Evolutionary conservation across 2,113 vertebrate genomes (phyloP).

Genomic region (Chaetodon trifascialis): DNA sequence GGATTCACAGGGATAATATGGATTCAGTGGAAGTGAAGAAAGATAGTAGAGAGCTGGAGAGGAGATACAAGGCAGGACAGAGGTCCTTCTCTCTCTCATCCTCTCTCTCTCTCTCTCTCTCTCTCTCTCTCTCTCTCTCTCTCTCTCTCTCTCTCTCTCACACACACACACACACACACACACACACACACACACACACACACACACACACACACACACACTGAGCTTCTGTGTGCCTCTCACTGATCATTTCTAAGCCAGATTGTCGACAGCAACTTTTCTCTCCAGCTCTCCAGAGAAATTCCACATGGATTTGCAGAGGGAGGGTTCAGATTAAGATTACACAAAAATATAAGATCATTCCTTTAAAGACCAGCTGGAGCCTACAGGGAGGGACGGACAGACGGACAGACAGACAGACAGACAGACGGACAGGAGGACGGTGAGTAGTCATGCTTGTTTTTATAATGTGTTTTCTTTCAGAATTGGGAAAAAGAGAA

Average conservation of each 20-base stretch:
- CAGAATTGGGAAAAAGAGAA: background rate
- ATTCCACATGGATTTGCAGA: slow-evolving; percentile 9
- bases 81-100: background rate
- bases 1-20: background rate
- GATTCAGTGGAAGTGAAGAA: background rate
- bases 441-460: slow-evolving; percentile 12
- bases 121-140: background rate
- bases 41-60: background rate
- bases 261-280: slow-evolving; percentile 25
- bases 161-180: background rate
- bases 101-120: background rate
- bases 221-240: background rate
- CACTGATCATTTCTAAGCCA: slow-evolving; percentile 36
- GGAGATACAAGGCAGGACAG: background rate
- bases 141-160: no score
- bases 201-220: background rate
- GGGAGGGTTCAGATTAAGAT: slow-evolving; percentile 6
- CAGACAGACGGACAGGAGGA: background rate
- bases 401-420: background rate
- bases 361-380: background rate
- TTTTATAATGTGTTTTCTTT: background rate
- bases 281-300: background rate
- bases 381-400: background rate
- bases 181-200: background rate
- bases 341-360: background rate